phyloP scores from a whole-genome alignment of 2,888 invertebrate species.

The Thera obeliscata region DNA sequence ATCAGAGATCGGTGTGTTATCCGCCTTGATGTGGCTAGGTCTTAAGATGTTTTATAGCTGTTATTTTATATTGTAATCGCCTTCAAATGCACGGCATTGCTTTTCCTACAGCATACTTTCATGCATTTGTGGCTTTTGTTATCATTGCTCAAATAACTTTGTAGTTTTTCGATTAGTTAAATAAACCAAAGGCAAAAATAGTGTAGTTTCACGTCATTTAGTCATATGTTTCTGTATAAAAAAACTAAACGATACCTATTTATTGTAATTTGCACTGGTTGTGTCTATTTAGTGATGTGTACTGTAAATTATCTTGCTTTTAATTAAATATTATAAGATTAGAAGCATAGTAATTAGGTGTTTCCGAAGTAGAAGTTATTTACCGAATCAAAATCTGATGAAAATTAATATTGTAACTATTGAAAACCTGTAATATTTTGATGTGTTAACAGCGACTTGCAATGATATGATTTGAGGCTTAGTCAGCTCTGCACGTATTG shows the following conservation, averaged over 20 bases:
- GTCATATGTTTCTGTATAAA: not conserved
- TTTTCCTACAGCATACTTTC: not conserved
- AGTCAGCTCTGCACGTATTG: too few species aligned
- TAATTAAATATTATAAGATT: too few species aligned
- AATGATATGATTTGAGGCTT: too few species aligned
- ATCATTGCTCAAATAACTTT: not conserved
- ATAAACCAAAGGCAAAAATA: not conserved
- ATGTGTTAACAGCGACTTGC: too few species aligned
- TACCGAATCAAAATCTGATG: too few species aligned
- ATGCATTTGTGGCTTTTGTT: not conserved
- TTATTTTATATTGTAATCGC: not conserved
- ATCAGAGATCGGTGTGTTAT: too few species aligned
- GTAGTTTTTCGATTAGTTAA: not conserved
- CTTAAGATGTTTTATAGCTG: not conserved
- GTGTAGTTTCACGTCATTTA: not conserved
- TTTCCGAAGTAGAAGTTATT: too few species aligned
- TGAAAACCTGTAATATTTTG: too few species aligned
- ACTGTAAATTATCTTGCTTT: too few species aligned
- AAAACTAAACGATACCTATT: not conserved
- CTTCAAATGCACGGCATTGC: not conserved
- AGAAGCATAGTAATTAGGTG: too few species aligned
- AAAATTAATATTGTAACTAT: too few species aligned
- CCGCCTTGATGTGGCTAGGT: too few species aligned
- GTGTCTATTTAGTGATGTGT: not conserved
- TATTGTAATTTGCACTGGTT: not conserved